Base-by-base conservation (phyloP, 2,113 vertebrate genomes). In the Hemibates koningsi region DNA sequence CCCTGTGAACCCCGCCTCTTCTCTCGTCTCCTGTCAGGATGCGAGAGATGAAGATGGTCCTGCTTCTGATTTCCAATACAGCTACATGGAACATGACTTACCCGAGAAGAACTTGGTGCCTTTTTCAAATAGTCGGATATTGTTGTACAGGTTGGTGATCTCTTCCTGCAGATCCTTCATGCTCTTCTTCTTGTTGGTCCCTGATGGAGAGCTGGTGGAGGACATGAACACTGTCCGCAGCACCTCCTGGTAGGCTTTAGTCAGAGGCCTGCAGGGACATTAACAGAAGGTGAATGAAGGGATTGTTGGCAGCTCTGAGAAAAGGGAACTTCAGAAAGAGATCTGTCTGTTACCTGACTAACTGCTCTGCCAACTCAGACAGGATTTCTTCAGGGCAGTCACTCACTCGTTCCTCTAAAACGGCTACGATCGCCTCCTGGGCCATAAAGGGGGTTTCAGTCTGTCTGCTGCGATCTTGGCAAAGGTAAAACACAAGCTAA, bases 151-250 rank as follows among this genome's bases (percentile, higher is more conserved):
- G 91, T 96, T 98, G 87, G 95, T 97, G 91, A 99, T 97, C 86
- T 99, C 98, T 91, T 99, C 99, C 94, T 99, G 98, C 6, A 99
- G 95, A 27, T 99, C 98, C 93, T 98, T 99, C 90, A 98, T 96
- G 6, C 96, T 98, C 86, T 97, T 97, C 92, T 97, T 99, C 90
- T 98, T 97, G 91, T 89, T 98, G 57, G 95, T 94, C 54, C 98
- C 97, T 8, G 97, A 96, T 2, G 93, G 90, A 21, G 97, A 95
- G 78, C 96, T 96, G 52, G 93, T 95, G 76, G 98, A 98, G 84
- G 98, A 99, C 4, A 97, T 88, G 86, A 98, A 98, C 43, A 98
- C 97, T 0, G 97, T 94, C 27, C 96, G 97, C n/a, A 99, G 95
- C 38, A 98, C 98, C 80, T 99, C 98, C 87, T 98, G 97, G 1